A percentile compares a stretch with the other conserved stretches of the same genome.
Conservation (phyloP, 2,797 vertebrate species). For the Sebastes itinus region DNA sequence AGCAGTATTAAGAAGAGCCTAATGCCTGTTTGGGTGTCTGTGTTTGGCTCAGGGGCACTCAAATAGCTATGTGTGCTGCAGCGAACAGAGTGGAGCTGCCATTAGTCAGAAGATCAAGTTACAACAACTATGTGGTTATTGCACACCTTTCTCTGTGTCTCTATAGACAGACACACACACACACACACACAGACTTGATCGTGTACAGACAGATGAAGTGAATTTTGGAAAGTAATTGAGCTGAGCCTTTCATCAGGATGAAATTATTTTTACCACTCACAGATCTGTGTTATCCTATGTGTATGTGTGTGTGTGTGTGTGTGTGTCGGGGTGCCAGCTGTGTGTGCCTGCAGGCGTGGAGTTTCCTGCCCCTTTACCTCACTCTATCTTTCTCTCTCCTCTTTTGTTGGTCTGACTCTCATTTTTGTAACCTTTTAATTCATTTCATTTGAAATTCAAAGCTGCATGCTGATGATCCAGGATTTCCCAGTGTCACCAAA, state of each 20-base stretch:
- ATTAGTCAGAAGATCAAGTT: slow-evolving; percentile 3
- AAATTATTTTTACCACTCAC: slow-evolving; percentile 12
- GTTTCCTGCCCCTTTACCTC: not conserved
- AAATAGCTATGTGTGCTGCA: not conserved
- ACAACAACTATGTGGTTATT: slow-evolving; percentile 8
- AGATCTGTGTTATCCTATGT: not conserved
- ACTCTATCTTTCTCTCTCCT: not conserved
- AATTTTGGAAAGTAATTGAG: slow-evolving; percentile 8
- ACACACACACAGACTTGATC: not conserved
- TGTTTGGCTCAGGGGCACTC: slow-evolving; percentile 4
- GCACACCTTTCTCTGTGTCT: not conserved
- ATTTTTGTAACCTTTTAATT: slow-evolving; percentile 7
- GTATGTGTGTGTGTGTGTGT: not conserved
- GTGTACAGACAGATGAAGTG: slow-evolving; percentile 14
- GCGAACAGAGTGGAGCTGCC: not conserved
- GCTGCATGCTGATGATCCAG: not conserved
- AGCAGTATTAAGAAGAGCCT: not conserved
- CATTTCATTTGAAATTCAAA: not conserved
- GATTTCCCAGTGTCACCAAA: not conserved
- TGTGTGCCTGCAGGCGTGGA: slow-evolving; percentile 5
- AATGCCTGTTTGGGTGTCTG: not conserved
- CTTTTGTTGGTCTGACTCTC: slow-evolving; percentile 3
- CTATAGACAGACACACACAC: not conserved
- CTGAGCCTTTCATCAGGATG: slow-evolving; percentile 19
- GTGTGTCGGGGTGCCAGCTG: not conserved